Evolutionary conservation across 2,797 vertebrate genomes (phyloP), one percentile per base, ranked within the genome.

Genomic region (Nyctalus aviator): DNA sequence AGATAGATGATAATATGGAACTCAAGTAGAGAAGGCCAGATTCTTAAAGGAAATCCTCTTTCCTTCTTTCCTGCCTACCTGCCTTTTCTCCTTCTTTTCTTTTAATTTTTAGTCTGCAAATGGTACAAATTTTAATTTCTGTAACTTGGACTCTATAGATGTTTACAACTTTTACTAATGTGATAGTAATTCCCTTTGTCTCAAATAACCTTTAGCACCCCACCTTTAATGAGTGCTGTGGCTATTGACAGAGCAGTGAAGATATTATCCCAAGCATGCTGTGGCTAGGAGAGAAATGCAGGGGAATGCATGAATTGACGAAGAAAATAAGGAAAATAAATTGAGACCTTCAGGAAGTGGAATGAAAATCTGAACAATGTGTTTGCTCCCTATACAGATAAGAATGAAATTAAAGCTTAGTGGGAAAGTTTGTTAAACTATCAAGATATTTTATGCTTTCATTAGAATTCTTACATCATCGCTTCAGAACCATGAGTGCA

Each of bases 341-440:
- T 20, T 20, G 48, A 90, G 57, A 84, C 75, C 4, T 64, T 87
- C 18, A 76, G 48, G 35, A 41, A 41, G 8, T 17, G 30, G 30
- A 82, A 72, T 76, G 20, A 73, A 77, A 72, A 76, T 86, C 10
- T 71, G 71, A 88, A 64, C 11, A 57, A 20, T 30, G 14, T 68
- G 35, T 78, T 88, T 76, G 66, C 6, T n/a, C 13, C 25, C 30
- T 75, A 48, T 25, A n/a, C 46, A 73, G 21, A 66, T 2, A 57
- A 17, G 18, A 89, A 44, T 32, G 15, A 68, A 85, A n/a, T 73
- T 89, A 89, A 91, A 94, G 6, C 15, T 48, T 94, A 14, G 17
- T 78, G 64, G 48, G n/a, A 37, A 87, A 79, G 27, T 77, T 86
- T 82, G 30, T 14, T 64, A 88, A 85, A n/a, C 10, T 78, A 50